Evolutionary conservation across 30 jellyfish, hydroid and myxozoan genomes (phyloP), one percentile per base, ranked within the genome.

Genomic region (Calvadosia cruxmelitensis): DNA sequence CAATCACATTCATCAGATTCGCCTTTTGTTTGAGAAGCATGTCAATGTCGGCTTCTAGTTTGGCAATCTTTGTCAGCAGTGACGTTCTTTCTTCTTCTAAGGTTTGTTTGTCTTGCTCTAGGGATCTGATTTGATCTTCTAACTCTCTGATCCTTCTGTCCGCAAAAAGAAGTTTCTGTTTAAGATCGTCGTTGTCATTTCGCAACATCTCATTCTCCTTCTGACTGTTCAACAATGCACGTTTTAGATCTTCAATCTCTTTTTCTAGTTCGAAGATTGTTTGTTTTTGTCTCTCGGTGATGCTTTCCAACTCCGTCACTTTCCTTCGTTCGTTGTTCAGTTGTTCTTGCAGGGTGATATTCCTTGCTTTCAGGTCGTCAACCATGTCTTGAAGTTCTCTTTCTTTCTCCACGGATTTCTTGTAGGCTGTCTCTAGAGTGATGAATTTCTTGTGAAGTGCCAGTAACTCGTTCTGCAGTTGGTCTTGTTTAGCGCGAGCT

Each of bases 341-440:
- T 77, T 69, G 80, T 49, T 70, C 95, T 78, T 91, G 93, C 57
- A 91, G 73, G 2, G 85, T 62, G 30, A 76, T 66, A 33, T 78
- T 48, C n/a, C 83, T 78, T 42, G 67, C 68, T 5, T 77, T 71
- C 52, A 89, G 85, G 26, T 89, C 98, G 28, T 82, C 63, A 29
- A 89, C 78, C 48, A 68, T 78, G 32, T 74, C 70, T 36, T 76
- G 80, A 16, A 81, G 75, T 34, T 89, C 98, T 53, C 78, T 89
- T 63, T 82, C 95, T 10, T 82, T 82, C n/a, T 89, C 98, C 3
- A 73, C 78, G 42, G 82, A 67, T 82, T 89, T 89, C 82, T 72
- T 78, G 85, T 82, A 74, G 27, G 94, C 79, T 20, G 93, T 82
- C 64, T 89, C 98, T 63, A 89, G 74, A 27, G 98, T 74, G 31